These are phyloP conservation scores for Coracias cyanogaster DNA, from an alignment of 2,797 vertebrate species.

Conservation along the genomic window DNA sequence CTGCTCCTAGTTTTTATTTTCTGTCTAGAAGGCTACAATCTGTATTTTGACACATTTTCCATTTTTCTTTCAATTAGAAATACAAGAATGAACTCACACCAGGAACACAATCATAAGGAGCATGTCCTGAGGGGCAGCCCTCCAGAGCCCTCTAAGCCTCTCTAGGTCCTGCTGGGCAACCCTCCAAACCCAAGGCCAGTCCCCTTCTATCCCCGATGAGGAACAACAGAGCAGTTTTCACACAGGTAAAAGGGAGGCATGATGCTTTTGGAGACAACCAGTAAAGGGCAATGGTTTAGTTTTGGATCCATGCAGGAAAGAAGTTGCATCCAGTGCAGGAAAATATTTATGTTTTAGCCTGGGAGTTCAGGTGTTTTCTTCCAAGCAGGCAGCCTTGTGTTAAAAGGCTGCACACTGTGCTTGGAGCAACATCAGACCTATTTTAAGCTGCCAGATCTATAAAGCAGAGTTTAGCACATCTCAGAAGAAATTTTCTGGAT, in stretches of 20 bases:
- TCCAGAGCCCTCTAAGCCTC: not conserved
- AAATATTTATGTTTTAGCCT: not conserved
- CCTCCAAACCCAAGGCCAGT: not conserved
- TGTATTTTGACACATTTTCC: not conserved
- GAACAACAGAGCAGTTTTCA: not conserved
- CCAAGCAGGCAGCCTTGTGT: not conserved
- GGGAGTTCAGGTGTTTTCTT: not conserved
- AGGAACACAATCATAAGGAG: fast-evolving
- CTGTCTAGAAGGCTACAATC: not conserved
- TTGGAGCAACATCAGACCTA: not conserved
- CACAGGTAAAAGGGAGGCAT: not conserved
- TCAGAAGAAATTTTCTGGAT: not conserved
- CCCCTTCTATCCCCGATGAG: not conserved
- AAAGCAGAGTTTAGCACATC: not conserved
- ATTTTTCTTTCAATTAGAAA: not conserved
- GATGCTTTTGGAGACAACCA: not conserved
- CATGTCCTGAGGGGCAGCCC: fast-evolving
- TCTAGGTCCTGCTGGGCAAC: too few relatives aligned
- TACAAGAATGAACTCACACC: not conserved
- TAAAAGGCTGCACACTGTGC: not conserved
- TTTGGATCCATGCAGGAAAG: not conserved
- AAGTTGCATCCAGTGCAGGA: not conserved
- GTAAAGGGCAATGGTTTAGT: not conserved
- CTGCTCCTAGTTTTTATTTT: not conserved
- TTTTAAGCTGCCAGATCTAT: not conserved